These are phyloP conservation scores for Vanessa atalanta DNA, from an alignment of 1,140 invertebrate genomes.

Conservation along the genomic window DNA sequence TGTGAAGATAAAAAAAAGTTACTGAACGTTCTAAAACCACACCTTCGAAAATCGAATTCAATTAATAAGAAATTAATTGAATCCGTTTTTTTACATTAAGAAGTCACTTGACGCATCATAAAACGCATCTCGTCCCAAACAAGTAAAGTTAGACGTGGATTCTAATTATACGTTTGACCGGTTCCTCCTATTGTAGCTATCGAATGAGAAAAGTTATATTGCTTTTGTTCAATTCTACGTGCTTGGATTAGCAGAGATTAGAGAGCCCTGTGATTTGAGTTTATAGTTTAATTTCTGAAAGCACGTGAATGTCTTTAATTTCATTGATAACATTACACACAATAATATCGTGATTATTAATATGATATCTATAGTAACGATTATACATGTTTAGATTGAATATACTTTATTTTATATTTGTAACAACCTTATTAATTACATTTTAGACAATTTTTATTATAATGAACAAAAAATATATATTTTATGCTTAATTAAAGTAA, in stretches of 20 bases:
- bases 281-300: conserved; percentile 24
- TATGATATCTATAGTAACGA: too few species aligned
- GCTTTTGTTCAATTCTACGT: conserved; percentile 55
- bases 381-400: too few species aligned
- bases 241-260: conserved; percentile 45
- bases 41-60: neutral
- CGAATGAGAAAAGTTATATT: conserved; percentile 67
- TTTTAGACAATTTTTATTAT: too few species aligned
- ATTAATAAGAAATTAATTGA: neutral
- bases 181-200: conserved; percentile 49
- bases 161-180: conserved; percentile 62
- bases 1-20: too few species aligned
- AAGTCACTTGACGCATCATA: neutral
- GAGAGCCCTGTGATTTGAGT: conserved; percentile 20
- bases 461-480: too few species aligned
- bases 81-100: neutral
- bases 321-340: too few species aligned
- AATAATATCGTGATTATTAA: too few species aligned
- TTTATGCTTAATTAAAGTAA: too few species aligned
- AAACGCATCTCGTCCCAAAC: conserved; percentile 11
- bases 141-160: conserved; percentile 25
- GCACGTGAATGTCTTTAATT: neutral
- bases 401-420: too few species aligned
- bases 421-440: too few species aligned
- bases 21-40: too few species aligned